A percentile compares a stretch with the other conserved stretches of the same genome.
Evolutionary conservation across 2,797 vertebrate genomes (phyloP).

Genomic region (Etheostoma nigrum): DNA sequence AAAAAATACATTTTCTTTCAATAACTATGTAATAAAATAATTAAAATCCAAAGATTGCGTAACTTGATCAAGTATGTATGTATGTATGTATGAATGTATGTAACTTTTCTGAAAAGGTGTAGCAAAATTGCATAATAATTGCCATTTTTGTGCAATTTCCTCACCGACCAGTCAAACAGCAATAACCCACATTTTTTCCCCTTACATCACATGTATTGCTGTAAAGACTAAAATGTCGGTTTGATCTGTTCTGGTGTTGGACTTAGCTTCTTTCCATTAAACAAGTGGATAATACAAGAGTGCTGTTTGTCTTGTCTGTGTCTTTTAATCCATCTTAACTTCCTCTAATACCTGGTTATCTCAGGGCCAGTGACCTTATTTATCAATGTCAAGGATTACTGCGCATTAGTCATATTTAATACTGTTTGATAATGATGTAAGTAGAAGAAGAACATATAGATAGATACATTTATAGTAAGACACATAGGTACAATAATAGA

Average conservation of each 20-base stretch:
- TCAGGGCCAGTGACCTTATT: slow-evolving; percentile 59
- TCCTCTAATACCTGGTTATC: slow-evolving; percentile 69
- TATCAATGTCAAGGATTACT: slow-evolving; percentile 66
- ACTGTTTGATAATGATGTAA: slow-evolving; percentile 3
- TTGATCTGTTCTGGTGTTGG: slow-evolving; percentile 48
- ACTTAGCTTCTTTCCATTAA: slow-evolving; percentile 71
- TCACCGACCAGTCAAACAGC: background rate
- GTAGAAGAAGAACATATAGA: slow-evolving; percentile 8
- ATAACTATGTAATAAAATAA: background rate
- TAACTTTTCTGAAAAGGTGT: background rate
- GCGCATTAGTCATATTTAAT: slow-evolving; percentile 43
- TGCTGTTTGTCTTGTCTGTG: slow-evolving; percentile 59
- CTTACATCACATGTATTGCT: slow-evolving; percentile 17
- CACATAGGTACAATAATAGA: no score
- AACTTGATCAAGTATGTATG: background rate
- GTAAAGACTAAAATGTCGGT: slow-evolving; percentile 17
- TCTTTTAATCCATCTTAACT: slow-evolving; percentile 77
- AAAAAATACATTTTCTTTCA: background rate
- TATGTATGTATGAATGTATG: no score
- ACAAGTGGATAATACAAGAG: slow-evolving; percentile 63
- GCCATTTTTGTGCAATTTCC: slow-evolving; percentile 3
- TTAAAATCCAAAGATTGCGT: background rate
- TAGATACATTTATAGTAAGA: background rate
- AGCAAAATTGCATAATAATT: background rate
- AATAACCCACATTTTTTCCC: background rate